Conservation (phyloP, 2,797 vertebrate genomes). For the Betta splendens region DNA sequence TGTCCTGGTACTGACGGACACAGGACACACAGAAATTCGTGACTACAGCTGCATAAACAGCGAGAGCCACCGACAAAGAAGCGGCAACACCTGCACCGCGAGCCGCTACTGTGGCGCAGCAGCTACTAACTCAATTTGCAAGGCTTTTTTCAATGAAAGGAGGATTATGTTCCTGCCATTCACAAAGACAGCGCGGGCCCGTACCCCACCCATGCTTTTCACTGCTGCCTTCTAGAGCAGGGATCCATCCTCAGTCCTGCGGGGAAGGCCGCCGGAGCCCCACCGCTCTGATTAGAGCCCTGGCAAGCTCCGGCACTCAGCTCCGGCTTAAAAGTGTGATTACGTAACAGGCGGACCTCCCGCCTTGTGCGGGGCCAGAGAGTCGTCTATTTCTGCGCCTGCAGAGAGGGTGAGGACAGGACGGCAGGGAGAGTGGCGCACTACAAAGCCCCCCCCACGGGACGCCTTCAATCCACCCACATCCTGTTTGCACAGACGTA, state of each 20-base stretch:
- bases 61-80: constrained; percentile 34
- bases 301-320: constrained; percentile 51
- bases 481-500: constrained; percentile 80
- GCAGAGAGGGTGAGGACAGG: constrained; percentile 71
- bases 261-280: constrained; percentile 52
- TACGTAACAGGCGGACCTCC: constrained; percentile 68
- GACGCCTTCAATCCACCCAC: constrained; percentile 68
- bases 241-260: constrained; percentile 50
- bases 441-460: constrained; percentile 69
- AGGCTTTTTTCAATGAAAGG: constrained; percentile 33
- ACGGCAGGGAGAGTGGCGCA: constrained; percentile 64
- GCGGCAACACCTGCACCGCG: constrained; percentile 9
- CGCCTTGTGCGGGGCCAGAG: constrained; percentile 49
- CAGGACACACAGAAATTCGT: constrained; percentile 65
- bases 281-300: constrained; percentile 62
- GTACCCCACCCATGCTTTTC: constrained; percentile 26
- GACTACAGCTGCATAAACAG: constrained; percentile 34
- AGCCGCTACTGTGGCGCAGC: constrained; percentile 11
- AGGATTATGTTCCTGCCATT: constrained; percentile 44
- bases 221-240: constrained; percentile 45
- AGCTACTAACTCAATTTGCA: neutral
- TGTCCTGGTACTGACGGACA: constrained; percentile 94
- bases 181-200: constrained; percentile 44
- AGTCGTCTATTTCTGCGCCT: constrained; percentile 71
- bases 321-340: constrained; percentile 57